Conservation (phyloP, 2,113 vertebrate species). For the Indicator indicator region DNA sequence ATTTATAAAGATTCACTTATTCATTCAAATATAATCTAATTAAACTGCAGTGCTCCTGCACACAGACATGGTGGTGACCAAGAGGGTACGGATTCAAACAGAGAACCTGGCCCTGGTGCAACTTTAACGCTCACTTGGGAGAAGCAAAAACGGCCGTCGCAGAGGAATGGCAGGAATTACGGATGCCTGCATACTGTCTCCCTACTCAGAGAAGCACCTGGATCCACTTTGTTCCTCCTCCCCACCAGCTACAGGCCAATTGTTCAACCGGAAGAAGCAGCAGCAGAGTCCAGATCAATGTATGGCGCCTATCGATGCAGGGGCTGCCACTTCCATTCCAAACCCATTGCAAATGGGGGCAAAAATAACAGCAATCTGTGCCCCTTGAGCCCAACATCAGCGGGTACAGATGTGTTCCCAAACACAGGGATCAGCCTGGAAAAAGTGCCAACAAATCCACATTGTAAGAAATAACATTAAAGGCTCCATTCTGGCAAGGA, state of each 20-base stretch:
- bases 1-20: constrained; percentile 61
- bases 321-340: not conserved
- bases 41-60: not conserved
- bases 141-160: fast-evolving
- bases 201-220: not conserved
- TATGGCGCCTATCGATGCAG: fast-evolving
- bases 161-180: not conserved
- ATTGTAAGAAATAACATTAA: not conserved
- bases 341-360: not conserved
- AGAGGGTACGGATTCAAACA: not conserved
- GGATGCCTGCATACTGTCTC: not conserved
- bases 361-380: not conserved
- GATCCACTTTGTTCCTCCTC: not conserved
- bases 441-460: not conserved
- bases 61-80: not conserved
- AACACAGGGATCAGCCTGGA: not conserved
- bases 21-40: constrained; percentile 57
- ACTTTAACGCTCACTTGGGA: fast-evolving
- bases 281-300: not conserved
- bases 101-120: not conserved
- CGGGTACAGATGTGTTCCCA: not conserved
- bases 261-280: not conserved
- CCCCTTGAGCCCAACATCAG: not conserved
- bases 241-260: not conserved
- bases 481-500: not conserved